Percentiles rank a stretch among this genome's conserved stretches.
phyloP scores from a whole-genome alignment of 2,113 vertebrate species.

The Engystomops pustulosus region DNA sequence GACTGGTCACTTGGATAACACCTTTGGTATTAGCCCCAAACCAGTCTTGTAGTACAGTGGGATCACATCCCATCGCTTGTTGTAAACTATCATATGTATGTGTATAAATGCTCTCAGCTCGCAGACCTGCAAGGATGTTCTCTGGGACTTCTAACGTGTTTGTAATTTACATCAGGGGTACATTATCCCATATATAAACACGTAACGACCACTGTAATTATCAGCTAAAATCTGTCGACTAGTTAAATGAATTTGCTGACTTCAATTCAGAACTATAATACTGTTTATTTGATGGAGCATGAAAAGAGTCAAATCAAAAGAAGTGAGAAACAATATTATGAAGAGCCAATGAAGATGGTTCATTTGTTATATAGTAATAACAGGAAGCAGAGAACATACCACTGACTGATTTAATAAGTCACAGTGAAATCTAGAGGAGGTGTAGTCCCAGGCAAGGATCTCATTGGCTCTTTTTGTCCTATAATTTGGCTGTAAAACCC shows the following conservation, averaged over 20 bases:
- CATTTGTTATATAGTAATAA: slow-evolving; percentile 11
- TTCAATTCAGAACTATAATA: not conserved
- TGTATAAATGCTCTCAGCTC: not conserved
- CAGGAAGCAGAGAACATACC: not conserved
- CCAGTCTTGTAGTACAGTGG: too few species aligned
- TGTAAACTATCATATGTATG: not conserved
- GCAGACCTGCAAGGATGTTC: too few species aligned
- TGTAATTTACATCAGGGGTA: not conserved
- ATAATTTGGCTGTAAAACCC: slow-evolving; percentile 3
- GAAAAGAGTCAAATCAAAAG: not conserved
- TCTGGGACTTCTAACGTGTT: not conserved
- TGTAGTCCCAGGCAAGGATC: not conserved
- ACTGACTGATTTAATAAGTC: slow-evolving; percentile 23
- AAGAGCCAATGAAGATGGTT: not conserved
- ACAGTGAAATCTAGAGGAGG: slow-evolving; percentile 27
- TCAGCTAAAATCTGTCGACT: too few species aligned
- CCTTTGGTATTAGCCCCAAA: too few species aligned
- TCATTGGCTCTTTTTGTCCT: slow-evolving; percentile 21
- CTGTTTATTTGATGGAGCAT: not conserved
- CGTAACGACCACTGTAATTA: not conserved
- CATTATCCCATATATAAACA: not conserved
- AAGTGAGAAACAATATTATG: not conserved
- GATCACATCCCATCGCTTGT: too few species aligned
- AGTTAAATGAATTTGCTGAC: not conserved
- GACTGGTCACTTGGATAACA: too few species aligned